Evolutionary conservation across 2,113 vertebrate species (phyloP).

Genomic region (Maccullochella peelii): DNA sequence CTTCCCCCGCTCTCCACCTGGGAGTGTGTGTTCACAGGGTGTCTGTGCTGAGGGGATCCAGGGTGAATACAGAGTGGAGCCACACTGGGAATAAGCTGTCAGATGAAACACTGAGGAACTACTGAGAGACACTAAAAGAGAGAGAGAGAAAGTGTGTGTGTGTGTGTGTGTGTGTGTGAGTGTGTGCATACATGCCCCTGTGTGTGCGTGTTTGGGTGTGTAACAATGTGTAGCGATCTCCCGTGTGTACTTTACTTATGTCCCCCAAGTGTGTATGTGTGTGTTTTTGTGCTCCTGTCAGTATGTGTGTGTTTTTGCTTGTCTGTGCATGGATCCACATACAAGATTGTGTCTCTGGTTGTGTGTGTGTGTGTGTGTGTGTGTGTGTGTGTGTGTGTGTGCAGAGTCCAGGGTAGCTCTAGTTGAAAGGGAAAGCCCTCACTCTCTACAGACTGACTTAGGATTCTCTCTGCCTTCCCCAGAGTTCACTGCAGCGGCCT

Average conservation of each 20-base stretch:
- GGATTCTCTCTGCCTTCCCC: conserved; percentile 75
- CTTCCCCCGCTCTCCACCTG: conserved; percentile 73
- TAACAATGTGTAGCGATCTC: conserved; percentile 35
- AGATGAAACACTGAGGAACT: conserved; percentile 83
- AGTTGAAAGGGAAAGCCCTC: conserved; percentile 79
- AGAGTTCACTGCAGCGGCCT: conserved; percentile 70
- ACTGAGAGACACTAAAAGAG: conserved; percentile 77
- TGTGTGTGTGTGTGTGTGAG: conserved; percentile 12
- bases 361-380: conserved; percentile 32
- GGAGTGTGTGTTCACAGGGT: conserved; percentile 83
- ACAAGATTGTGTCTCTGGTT: conserved; percentile 1
- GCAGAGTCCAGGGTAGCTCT: conserved; percentile 69
- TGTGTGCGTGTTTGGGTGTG: conserved; percentile 22
- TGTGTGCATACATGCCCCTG: not conserved
- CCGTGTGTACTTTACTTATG: conserved; percentile 45
- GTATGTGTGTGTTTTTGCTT: conserved; percentile 25
- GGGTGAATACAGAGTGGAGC: conserved; percentile 84
- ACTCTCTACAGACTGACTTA: conserved; percentile 76
- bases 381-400: conserved; percentile 35
- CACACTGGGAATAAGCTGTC: conserved; percentile 85
- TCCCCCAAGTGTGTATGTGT: conserved; percentile 36
- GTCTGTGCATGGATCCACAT: conserved; percentile 33
- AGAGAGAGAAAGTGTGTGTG: conserved; percentile 16
- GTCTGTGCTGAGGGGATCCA: conserved; percentile 82
- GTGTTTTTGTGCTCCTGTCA: conserved; percentile 33